phyloP scores from a whole-genome alignment of 2,888 invertebrate genomes.

The Dicyrtoma fusca region DNA sequence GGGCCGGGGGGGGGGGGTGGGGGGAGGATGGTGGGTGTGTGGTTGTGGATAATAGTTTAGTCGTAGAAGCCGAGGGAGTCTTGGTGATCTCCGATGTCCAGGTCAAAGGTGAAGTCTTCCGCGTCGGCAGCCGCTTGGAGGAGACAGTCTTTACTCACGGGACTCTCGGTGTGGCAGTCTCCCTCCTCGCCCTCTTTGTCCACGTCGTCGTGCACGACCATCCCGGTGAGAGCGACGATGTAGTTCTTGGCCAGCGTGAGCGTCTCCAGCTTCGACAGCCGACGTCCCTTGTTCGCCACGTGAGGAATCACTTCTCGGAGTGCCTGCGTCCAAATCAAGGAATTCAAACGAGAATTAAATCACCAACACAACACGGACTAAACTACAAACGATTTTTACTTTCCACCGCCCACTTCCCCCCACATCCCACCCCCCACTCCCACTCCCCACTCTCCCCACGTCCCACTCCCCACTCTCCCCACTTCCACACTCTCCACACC shows the following conservation, averaged over 20 bases:
- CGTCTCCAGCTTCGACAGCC: conserved; percentile 56
- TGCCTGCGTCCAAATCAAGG: conserved; percentile 44
- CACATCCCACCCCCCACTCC: neutral
- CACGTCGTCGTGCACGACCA: conserved; percentile 56
- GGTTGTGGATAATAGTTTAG: conserved; percentile 31
- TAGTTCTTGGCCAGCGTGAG: conserved; percentile 57
- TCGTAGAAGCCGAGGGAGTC: conserved; percentile 57
- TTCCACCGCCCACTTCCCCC: no score
- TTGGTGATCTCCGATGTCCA: conserved; percentile 56
- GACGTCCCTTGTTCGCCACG: conserved; percentile 56
- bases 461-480: neutral
- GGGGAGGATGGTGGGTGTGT: neutral
- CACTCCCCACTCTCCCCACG: neutral
- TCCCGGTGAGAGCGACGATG: conserved; percentile 56
- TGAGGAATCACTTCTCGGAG: conserved; percentile 57
- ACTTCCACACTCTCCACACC: neutral
- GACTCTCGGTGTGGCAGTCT: conserved; percentile 48
- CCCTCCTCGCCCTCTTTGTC: conserved; percentile 46
- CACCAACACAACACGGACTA: conserved; percentile 25
- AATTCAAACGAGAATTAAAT: conserved; percentile 27
- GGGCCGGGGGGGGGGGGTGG: neutral
- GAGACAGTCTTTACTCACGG: conserved; percentile 56
- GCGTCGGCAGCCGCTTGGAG: conserved; percentile 56
- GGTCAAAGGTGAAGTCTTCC: conserved; percentile 57
- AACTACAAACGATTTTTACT: no score